Evolutionary conservation across 2,797 vertebrate species (phyloP), one percentile per base, ranked within the genome.

Genomic region (Heterohyrax brucei): DNA sequence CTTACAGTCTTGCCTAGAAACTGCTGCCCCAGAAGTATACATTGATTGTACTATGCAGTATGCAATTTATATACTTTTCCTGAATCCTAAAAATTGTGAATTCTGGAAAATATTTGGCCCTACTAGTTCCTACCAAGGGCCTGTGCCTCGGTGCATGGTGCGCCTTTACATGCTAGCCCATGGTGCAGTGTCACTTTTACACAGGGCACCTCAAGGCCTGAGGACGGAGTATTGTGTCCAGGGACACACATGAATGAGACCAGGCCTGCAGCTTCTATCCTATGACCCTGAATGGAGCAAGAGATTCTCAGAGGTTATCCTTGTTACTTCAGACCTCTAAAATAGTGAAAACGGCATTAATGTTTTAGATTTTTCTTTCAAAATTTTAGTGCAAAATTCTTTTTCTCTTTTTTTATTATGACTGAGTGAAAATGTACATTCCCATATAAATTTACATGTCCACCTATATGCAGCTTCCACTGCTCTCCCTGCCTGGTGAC

Each of bases 181-280:
- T 1, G 8, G 48, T 24, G 0, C 16, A 8, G 0, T 10, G n/a
- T 5, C 9, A 59, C 44, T 30, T 14, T 18, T 13, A 14, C 0
- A 0, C 0, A 44, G 6, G 14, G n/a, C 14, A 12, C 10, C 26
- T 0, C 1, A 61, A 4, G 7, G 7, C 6, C 3, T 0, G 1
- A n/a, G 12, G 64, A 78, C 50, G 5, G 4, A 28, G 10, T 44
- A 61, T 0, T 26, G 24, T 3, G 6, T 22, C 39, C 61, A 5
- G 73, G 18, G 24, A 56, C 18, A 1, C 0, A 1, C 10, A n/a
- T 8, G 7, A 0, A 13, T 24, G 48, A 7, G 44, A 30, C 28
- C 48, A 91, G 53, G 4, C 19, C 5, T 16, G 44, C 6, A 59
- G 4, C 5, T 2, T 7, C 7, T 2, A 2, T 48, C 14, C 79